Evolutionary conservation across 2,113 vertebrate species (phyloP).

Genomic region (Pan troglodytes): NHGRI_mPanTro3-v2.1_pri NC_072417.2:34460001-34460500

Average conservation of each 20-base stretch:
- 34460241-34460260: background rate
- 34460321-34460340: background rate
- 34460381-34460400: background rate
- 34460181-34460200: background rate
- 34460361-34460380: background rate
- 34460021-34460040: conserved; percentile 77
- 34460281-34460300: background rate
- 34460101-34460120: conserved; percentile 62
- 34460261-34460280: background rate
- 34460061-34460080: conserved; percentile 70
- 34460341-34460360: background rate
- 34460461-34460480: background rate
- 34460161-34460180: background rate
- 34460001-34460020: conserved; percentile 44
- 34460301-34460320: background rate
- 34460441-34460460: background rate
- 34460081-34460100: conserved; percentile 57
- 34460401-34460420: background rate
- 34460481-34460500: too few species aligned
- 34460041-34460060: conserved; percentile 76
- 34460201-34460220: background rate
- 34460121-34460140: background rate
- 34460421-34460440: background rate
- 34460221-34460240: background rate
- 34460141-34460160: background rate